Conservation (phyloP, 2,113 vertebrate species). For the Rhinopomastus cyanomelas region DNA sequence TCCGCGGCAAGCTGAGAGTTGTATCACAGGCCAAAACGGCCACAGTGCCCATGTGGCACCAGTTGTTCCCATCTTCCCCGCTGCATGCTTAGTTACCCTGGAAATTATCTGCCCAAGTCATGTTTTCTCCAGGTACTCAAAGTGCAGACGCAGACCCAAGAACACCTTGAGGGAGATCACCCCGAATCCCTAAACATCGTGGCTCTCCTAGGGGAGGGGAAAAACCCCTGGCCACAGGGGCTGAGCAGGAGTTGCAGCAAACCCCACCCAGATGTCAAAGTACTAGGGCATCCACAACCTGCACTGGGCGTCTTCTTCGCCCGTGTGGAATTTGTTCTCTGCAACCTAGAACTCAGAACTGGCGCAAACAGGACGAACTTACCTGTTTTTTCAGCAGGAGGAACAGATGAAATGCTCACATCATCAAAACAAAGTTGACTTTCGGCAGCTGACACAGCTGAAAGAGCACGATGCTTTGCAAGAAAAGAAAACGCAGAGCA, state of each 20-base stretch:
- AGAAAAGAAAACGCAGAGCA: accelerated
- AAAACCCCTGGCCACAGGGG: neutral
- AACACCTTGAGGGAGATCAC: neutral
- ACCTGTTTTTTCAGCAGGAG: neutral
- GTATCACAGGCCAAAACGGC: neutral
- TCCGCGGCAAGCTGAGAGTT: neutral
- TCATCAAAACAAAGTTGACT: neutral
- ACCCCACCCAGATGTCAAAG: too few relatives aligned
- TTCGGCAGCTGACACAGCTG: neutral
- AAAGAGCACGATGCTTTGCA: too few relatives aligned
- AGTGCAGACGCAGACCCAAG: neutral
- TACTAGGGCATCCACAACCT: neutral
- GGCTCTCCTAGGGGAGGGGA: neutral
- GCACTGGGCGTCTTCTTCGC: neutral
- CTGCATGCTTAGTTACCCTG: neutral
- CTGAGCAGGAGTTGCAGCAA: neutral
- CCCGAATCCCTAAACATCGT: accelerated
- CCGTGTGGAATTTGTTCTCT: accelerated
- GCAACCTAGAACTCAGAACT: neutral
- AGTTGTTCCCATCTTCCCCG: neutral
- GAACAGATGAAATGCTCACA: neutral
- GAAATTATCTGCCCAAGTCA: neutral
- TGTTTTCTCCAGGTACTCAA: neutral
- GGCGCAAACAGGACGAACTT: neutral
- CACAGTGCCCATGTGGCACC: neutral